Conservation (phyloP, 2,888 invertebrate genomes). For the Ophion costatus region DNA sequence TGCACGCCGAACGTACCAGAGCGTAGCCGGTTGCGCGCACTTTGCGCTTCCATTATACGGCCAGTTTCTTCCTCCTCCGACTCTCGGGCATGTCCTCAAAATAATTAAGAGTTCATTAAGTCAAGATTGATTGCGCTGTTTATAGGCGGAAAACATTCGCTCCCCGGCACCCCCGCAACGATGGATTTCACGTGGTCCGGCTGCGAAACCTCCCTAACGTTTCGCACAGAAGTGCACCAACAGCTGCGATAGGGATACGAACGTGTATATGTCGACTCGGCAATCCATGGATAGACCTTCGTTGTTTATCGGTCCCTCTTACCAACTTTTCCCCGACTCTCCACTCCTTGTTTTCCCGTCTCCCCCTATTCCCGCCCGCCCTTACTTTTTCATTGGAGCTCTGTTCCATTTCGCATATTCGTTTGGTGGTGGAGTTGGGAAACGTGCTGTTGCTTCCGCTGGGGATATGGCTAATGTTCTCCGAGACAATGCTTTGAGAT, state of each 20-base stretch:
- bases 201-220: slow-evolving; percentile 32
- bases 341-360: slow-evolving; percentile 50
- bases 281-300: slow-evolving; percentile 77
- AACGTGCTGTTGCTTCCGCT: slow-evolving; percentile 58
- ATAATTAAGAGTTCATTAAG: slow-evolving; percentile 83
- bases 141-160: slow-evolving; percentile 72
- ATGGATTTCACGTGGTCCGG: slow-evolving; percentile 25
- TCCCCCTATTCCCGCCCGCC: slow-evolving; percentile 52
- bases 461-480: slow-evolving; percentile 67
- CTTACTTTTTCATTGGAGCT: slow-evolving; percentile 46
- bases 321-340: slow-evolving; percentile 65
- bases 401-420: slow-evolving; percentile 50
- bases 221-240: slow-evolving; percentile 16
- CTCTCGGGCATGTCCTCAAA: slow-evolving; percentile 79
- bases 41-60: slow-evolving; percentile 83
- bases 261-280: slow-evolving; percentile 62
- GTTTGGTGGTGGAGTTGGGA: slow-evolving; percentile 33
- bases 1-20: slow-evolving; percentile 65
- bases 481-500: slow-evolving; percentile 67
- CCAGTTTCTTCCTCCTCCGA: slow-evolving; percentile 78
- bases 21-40: slow-evolving; percentile 78
- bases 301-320: slow-evolving; percentile 77
- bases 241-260: slow-evolving; percentile 60
- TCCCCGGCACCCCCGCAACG: slow-evolving; percentile 32
- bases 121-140: slow-evolving; percentile 82